phyloP scores from a whole-genome alignment of 1,140 invertebrate genomes.

The Achatina immaculata region DNA sequence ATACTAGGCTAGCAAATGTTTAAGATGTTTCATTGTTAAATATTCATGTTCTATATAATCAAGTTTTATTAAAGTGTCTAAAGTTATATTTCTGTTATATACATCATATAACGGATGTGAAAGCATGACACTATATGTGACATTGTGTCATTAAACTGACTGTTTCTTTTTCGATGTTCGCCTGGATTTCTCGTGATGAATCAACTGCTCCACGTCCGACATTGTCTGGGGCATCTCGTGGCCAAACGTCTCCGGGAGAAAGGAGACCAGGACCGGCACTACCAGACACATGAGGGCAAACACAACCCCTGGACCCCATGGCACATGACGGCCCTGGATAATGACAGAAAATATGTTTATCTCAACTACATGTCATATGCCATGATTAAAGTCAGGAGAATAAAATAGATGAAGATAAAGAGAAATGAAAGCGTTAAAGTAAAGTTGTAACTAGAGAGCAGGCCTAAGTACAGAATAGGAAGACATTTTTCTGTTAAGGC shows the following conservation, averaged over 20 bases:
- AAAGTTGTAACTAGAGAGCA: background rate
- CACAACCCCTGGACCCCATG: conserved; percentile 44
- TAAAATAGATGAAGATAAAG: background rate
- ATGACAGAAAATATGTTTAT: conserved; percentile 5
- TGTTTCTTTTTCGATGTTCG: no score
- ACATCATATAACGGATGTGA: no score
- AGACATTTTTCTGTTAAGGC: background rate
- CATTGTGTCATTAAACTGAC: no score
- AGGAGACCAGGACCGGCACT: conserved; percentile 28
- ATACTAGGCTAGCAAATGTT: no score
- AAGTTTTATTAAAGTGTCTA: no score
- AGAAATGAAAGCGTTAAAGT: background rate
- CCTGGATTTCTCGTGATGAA: background rate
- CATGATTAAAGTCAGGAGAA: no score
- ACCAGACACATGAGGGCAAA: conserved; percentile 39
- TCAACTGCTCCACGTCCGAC: conserved; percentile 41
- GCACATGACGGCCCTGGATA: conserved; percentile 38
- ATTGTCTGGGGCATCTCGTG: conserved; percentile 48
- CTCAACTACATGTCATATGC: no score
- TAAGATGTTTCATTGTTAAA: no score
- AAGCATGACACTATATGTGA: no score
- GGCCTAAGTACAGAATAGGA: background rate
- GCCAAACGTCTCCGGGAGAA: conserved; percentile 47
- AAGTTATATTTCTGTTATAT: no score
- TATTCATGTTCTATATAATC: no score